phyloP scores from a whole-genome alignment of 2,113 vertebrate genomes.

The Castor canadensis region DNA sequence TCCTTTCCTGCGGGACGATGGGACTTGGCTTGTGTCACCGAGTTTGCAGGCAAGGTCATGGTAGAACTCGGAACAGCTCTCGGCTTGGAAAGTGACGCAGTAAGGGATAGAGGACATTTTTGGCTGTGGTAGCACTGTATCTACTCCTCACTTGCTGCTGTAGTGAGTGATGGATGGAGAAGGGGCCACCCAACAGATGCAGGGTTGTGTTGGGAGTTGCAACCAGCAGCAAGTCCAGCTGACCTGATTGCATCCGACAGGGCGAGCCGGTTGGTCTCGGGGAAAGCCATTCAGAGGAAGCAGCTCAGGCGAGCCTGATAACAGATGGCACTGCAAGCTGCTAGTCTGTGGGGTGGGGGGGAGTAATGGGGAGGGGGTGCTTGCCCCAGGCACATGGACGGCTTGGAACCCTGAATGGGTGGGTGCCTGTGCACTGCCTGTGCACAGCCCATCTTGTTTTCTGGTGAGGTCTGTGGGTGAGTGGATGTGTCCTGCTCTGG shows the following conservation, averaged over 20 bases:
- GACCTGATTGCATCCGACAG: slow-evolving; percentile 86
- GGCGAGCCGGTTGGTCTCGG: slow-evolving; percentile 81
- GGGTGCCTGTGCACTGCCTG: not conserved
- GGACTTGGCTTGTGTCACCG: too few relatives aligned
- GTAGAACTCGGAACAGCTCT: not conserved
- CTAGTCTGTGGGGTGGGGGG: slow-evolving; percentile 64
- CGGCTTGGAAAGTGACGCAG: not conserved
- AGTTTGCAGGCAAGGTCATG: not conserved
- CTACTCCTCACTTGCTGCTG: not conserved
- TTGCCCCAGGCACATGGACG: slow-evolving; percentile 19
- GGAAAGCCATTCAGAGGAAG: slow-evolving; percentile 83
- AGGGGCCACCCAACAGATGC: slow-evolving; percentile 70
- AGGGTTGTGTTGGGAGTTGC: slow-evolving; percentile 59
- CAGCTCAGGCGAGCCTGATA: slow-evolving; percentile 76
- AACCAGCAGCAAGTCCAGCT: slow-evolving; percentile 81
- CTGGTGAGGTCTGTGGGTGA: not conserved
- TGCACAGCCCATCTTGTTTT: not conserved
- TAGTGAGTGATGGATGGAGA: slow-evolving; percentile 51
- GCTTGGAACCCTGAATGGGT: not conserved
- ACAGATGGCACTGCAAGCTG: slow-evolving; percentile 87
- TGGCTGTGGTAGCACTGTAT: not conserved
- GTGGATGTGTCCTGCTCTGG: not conserved
- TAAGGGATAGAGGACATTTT: not conserved
- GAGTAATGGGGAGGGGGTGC: slow-evolving; percentile 2
- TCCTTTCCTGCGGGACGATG: fast-evolving